These are phyloP conservation scores for Chondrilla cf. caribensis DNA, from an alignment of 37 sponge, comb jelly and placozoan genomes.

Conservation along the genomic window DNA sequence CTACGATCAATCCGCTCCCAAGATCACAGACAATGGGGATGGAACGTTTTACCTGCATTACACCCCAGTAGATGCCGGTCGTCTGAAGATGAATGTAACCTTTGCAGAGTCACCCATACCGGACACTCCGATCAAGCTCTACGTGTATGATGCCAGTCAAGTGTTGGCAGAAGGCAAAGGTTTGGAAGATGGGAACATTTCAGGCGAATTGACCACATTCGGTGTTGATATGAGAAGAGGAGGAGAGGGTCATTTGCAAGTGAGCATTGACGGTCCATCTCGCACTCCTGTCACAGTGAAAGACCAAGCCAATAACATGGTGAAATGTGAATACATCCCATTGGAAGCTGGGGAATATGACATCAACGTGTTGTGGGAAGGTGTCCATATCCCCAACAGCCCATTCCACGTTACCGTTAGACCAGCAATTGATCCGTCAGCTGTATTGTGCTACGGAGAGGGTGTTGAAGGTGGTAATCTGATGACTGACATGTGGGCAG, in stretches of 20 bases:
- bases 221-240: slow-evolving; percentile 71
- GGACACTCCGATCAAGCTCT: slow-evolving; percentile 76
- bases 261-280: slow-evolving; percentile 70
- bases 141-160: slow-evolving; percentile 82
- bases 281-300: slow-evolving; percentile 58
- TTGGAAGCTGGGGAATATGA: slow-evolving; percentile 74
- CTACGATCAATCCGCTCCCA: slow-evolving; percentile 16
- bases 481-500: slow-evolving; percentile 69
- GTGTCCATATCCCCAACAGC: slow-evolving; percentile 69
- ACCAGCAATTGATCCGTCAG: slow-evolving; percentile 62
- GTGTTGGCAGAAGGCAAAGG: slow-evolving; percentile 85
- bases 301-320: slow-evolving; percentile 72
- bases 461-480: slow-evolving; percentile 58
- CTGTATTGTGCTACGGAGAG: slow-evolving; percentile 73
- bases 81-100: slow-evolving; percentile 67
- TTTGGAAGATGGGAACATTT: slow-evolving; percentile 68
- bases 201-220: slow-evolving; percentile 82
- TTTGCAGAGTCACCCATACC: slow-evolving; percentile 76
- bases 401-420: slow-evolving; percentile 67
- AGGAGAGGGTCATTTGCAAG: slow-evolving; percentile 75
- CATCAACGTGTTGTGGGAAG: slow-evolving; percentile 76
- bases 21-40: slow-evolving; percentile 51
- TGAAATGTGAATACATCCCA: slow-evolving; percentile 82
- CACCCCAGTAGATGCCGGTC: slow-evolving; percentile 68
- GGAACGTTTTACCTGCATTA: slow-evolving; percentile 71